Evolutionary conservation across 1,140 invertebrate species (phyloP).

Genomic region (Drosophila sulfurigaster): DNA sequence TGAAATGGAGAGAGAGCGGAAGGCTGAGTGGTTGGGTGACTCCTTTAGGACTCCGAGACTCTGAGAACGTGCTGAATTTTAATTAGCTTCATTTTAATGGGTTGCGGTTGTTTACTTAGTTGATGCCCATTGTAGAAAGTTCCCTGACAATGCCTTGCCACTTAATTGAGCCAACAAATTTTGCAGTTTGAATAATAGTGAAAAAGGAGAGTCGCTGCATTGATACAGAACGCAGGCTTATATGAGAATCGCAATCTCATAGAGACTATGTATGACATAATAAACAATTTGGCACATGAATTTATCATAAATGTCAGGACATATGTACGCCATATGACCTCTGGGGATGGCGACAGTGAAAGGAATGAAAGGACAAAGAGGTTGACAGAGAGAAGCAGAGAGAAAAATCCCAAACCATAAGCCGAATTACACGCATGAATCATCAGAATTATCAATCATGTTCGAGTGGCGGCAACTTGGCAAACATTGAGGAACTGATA

Average conservation of each 20-base stretch:
- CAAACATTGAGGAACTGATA: slow-evolving; percentile 57
- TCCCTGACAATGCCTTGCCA: slow-evolving; percentile 11
- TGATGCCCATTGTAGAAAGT: slow-evolving; percentile 15
- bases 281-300: slow-evolving; percentile 38
- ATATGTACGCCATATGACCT: slow-evolving; percentile 41
- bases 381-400: not conserved
- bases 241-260: not conserved
- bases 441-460: slow-evolving; percentile 81
- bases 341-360: not conserved
- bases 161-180: slow-evolving; percentile 33
- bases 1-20: not conserved
- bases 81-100: slow-evolving; percentile 72
- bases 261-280: not conserved
- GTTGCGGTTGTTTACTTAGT: slow-evolving; percentile 57
- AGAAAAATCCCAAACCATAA: slow-evolving; percentile 30
- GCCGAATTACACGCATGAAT: slow-evolving; percentile 77
- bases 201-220: slow-evolving; percentile 8
- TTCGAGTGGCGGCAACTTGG: slow-evolving; percentile 60
- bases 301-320: slow-evolving; percentile 56
- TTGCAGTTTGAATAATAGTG: not conserved
- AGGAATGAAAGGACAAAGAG: slow-evolving; percentile 2
- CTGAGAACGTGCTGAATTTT: slow-evolving; percentile 74
- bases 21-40: slow-evolving; percentile 25
- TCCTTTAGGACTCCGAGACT: not conserved
- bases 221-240: not conserved